Conservation (phyloP, 2,797 vertebrate genomes). For the Mareca penelope region DNA sequence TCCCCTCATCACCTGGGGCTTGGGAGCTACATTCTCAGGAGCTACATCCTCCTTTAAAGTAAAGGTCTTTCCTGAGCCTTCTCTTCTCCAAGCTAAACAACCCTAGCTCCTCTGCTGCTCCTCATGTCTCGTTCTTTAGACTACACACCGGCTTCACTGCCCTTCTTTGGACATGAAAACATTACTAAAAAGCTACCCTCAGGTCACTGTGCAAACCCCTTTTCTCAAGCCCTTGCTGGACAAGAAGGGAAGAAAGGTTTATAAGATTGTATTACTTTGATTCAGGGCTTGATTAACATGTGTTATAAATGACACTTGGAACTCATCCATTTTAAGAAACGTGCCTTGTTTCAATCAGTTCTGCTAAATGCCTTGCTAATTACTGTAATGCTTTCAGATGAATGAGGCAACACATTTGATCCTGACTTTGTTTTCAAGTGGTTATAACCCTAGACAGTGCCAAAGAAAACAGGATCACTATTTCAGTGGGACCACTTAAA, state of each 20-base stretch:
- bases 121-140: no score
- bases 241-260: not conserved
- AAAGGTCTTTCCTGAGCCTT: no score
- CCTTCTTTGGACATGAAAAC: no score
- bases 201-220: not conserved
- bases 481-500: conserved; percentile 32
- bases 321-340: conserved; percentile 8
- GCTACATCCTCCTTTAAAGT: no score
- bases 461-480: conserved; percentile 24
- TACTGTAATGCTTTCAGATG: not conserved
- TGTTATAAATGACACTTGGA: conserved; percentile 13
- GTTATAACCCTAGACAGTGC: not conserved
- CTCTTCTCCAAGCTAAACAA: no score
- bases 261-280: not conserved
- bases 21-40: no score
- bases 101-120: no score
- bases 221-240: not conserved
- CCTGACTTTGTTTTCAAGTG: not conserved
- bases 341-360: conserved; percentile 48
- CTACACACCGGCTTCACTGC: no score
- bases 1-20: no score
- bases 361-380: conserved; percentile 25
- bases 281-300: not conserved
- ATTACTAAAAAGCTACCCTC: not conserved
- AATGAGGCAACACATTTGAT: conserved; percentile 21